Percentiles rank a stretch among this genome's conserved stretches.
phyloP scores from a whole-genome alignment of 2,113 vertebrate genomes.

The Silurus meridionalis region DNA sequence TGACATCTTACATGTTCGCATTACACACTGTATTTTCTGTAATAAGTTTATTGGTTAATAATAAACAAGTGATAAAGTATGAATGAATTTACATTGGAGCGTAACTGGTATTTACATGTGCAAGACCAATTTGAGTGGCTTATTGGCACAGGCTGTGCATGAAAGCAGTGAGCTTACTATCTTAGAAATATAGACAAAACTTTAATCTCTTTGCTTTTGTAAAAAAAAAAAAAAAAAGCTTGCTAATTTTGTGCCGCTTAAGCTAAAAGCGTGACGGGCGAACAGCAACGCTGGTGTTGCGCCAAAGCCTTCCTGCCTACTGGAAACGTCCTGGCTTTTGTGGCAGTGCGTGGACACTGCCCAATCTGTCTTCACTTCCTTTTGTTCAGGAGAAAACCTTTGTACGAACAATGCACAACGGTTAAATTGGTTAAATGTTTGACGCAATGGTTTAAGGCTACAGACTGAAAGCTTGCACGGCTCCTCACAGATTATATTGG shows the following conservation, averaged over 20 bases:
- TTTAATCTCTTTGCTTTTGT: background rate
- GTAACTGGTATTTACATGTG: background rate
- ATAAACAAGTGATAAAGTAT: background rate
- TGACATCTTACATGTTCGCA: background rate
- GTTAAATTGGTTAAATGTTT: background rate
- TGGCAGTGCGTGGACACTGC: background rate
- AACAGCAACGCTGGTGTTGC: background rate
- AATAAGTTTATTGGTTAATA: background rate
- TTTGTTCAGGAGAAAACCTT: background rate
- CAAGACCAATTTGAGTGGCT: background rate
- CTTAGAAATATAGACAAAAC: background rate
- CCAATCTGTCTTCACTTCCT: background rate
- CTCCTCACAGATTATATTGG: background rate
- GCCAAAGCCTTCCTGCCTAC: background rate
- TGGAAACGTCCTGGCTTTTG: background rate
- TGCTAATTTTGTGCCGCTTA: background rate
- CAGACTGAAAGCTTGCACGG: background rate
- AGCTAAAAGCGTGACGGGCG: background rate
- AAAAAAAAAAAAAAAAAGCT: background rate
- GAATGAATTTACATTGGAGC: background rate
- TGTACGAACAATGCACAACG: background rate
- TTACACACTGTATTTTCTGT: background rate
- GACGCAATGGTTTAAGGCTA: background rate
- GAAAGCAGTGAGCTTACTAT: conserved; percentile 1
- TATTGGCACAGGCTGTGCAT: background rate